These are phyloP conservation scores for Holocentrus rufus DNA, from an alignment of 2,797 vertebrate species.

Conservation along the genomic window DNA sequence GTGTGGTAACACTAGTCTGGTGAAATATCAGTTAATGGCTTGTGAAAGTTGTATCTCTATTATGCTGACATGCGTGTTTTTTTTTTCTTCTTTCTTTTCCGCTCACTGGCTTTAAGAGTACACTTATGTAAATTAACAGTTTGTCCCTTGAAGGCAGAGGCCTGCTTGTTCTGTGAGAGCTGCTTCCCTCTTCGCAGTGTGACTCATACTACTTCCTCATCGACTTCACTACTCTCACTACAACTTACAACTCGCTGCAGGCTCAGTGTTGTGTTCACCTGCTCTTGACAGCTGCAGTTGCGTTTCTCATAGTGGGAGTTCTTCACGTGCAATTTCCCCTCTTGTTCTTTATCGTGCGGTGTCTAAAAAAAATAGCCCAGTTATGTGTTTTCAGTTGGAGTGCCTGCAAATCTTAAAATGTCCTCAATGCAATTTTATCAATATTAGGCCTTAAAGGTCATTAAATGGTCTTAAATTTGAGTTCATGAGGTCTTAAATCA, in stretches of 20 bases:
- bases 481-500: too few species aligned
- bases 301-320: too few species aligned
- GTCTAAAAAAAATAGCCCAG: too few species aligned
- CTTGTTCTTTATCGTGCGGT: too few species aligned
- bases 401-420: too few species aligned
- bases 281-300: too few species aligned
- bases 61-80: conserved; percentile 70
- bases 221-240: conserved; percentile 53
- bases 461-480: too few species aligned
- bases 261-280: neutral
- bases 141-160: conserved; percentile 65
- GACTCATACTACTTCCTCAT: conserved; percentile 74
- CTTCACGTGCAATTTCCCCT: too few species aligned
- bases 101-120: conserved; percentile 39
- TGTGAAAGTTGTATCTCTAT: conserved; percentile 76
- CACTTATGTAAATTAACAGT: conserved; percentile 71
- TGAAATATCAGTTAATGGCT: conserved; percentile 73
- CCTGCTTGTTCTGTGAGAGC: conserved; percentile 40
- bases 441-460: too few species aligned
- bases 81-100: conserved; percentile 43
- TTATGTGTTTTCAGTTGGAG: too few species aligned
- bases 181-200: conserved; percentile 68
- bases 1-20: conserved; percentile 71
- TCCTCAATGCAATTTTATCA: too few species aligned
- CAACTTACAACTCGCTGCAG: conserved; percentile 11